phyloP scores from a whole-genome alignment of 2,113 vertebrate genomes.

The Ciconia maguari region DNA sequence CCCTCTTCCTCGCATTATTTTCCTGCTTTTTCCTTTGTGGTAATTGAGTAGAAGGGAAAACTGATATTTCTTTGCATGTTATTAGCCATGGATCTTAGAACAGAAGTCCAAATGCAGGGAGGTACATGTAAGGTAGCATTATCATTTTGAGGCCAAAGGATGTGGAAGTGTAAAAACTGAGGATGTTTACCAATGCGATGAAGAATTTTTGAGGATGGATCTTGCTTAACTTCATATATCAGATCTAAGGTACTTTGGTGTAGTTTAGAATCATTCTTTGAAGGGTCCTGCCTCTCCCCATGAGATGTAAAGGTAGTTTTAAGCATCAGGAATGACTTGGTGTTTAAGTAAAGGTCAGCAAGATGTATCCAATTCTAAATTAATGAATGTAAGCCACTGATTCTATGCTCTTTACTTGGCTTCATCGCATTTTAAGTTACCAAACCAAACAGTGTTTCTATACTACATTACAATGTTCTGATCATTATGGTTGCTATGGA shows the following conservation, averaged over 20 bases:
- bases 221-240: neutral
- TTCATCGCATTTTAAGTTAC: neutral
- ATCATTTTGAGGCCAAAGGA: neutral
- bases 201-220: neutral
- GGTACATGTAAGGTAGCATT: neutral
- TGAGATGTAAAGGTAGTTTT: neutral
- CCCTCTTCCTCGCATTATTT: neutral
- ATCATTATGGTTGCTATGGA: constrained; percentile 36
- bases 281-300: neutral
- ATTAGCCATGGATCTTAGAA: neutral
- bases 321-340: neutral
- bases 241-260: neutral
- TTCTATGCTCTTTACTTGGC: neutral
- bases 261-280: neutral
- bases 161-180: neutral
- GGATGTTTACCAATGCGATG: neutral
- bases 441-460: neutral
- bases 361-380: neutral
- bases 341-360: neutral
- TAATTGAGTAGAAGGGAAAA: neutral
- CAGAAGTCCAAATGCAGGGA: neutral
- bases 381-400: neutral
- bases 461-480: neutral
- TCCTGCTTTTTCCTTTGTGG: neutral
- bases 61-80: neutral